A percentile compares a stretch with the other conserved stretches of the same genome.
phyloP scores from a whole-genome alignment of 2,113 vertebrate genomes.

The Redunca redunca region DNA sequence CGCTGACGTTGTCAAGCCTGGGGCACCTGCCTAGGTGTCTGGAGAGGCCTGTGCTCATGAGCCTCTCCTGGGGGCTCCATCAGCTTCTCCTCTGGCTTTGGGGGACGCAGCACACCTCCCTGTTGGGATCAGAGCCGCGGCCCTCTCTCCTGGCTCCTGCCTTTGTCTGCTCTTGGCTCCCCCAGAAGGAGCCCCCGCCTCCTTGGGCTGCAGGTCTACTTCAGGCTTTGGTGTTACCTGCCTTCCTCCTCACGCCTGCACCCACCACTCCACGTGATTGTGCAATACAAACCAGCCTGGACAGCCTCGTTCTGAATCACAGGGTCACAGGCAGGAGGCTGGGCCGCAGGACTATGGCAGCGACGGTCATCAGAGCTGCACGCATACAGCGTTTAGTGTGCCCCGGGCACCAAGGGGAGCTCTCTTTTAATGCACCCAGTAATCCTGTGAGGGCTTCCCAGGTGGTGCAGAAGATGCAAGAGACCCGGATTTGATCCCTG shows the following conservation, averaged over 20 bases:
- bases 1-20: neutral
- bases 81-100: neutral
- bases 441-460: neutral
- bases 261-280: neutral
- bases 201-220: neutral
- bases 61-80: rapidly evolving
- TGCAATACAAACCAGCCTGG: rapidly evolving
- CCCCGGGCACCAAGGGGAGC: neutral
- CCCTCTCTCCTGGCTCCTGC: neutral
- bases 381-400: rapidly evolving
- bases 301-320: rapidly evolving
- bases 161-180: neutral
- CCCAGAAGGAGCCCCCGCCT: neutral
- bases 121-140: neutral
- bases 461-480: rapidly evolving
- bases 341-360: neutral
- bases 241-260: rapidly evolving
- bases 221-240: neutral
- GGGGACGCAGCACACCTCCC: rapidly evolving
- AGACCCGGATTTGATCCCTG: neutral
- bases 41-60: neutral
- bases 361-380: rapidly evolving
- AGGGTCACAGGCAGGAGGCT: neutral
- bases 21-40: neutral
- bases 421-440: neutral